Evolutionary conservation across 2,888 invertebrate genomes (phyloP).

Genomic region (Tachina fera): DNA sequence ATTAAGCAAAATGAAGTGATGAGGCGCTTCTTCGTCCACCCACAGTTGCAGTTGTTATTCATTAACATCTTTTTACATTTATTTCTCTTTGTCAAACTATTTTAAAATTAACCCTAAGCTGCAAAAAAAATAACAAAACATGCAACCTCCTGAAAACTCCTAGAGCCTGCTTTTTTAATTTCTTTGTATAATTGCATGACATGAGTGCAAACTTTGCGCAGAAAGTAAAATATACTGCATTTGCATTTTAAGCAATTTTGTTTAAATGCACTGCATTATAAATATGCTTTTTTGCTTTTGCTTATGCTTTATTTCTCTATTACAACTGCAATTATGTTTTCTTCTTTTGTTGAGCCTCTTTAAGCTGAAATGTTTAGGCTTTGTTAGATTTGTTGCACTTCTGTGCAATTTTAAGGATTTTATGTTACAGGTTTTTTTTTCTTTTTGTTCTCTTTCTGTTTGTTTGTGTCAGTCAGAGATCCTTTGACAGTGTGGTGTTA

Average conservation of each 20-base stretch:
- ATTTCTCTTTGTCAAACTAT: slow-evolving; percentile 26
- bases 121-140: background rate
- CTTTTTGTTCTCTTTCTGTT: background rate
- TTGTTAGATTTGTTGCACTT: slow-evolving; percentile 37
- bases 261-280: slow-evolving; percentile 26
- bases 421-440: background rate
- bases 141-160: background rate
- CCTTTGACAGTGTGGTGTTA: slow-evolving; percentile 61
- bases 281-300: background rate
- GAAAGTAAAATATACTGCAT: slow-evolving; percentile 19
- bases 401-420: slow-evolving; percentile 31
- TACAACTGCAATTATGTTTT: slow-evolving; percentile 51
- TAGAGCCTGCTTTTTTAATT: slow-evolving; percentile 4
- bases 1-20: slow-evolving; percentile 26
- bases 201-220: background rate
- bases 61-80: slow-evolving; percentile 6
- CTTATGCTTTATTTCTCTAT: background rate
- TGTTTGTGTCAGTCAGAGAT: slow-evolving; percentile 28
- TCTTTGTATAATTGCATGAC: background rate
- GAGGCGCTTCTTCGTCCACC: background rate
- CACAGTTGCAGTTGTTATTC: slow-evolving; percentile 17
- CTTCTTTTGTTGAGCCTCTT: slow-evolving; percentile 13
- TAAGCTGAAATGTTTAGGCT: slow-evolving; percentile 52
- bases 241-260: slow-evolving; percentile 28
- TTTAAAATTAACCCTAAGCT: slow-evolving; percentile 48